phyloP scores from a whole-genome alignment of 2,113 vertebrate genomes.

The rat (Rattus norvegicus) region DNA sequence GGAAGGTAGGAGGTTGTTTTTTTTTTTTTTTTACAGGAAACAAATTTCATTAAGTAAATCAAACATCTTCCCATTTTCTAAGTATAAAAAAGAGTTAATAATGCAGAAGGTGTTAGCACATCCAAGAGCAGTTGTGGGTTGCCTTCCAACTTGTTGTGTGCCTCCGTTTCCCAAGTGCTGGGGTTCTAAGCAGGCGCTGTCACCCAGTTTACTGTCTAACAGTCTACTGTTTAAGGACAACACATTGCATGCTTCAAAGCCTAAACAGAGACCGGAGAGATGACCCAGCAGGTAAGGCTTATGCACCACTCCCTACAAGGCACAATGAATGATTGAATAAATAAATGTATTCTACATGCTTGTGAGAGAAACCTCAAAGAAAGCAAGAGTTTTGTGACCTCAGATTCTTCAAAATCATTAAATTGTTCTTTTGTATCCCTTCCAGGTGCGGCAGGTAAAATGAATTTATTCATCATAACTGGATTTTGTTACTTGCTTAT shows the following conservation, averaged over 20 bases:
- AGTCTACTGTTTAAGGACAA: not conserved
- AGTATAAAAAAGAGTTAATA: conserved; percentile 10
- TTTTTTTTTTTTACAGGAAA: not conserved
- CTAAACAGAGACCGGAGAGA: not conserved
- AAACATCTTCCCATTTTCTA: conserved; percentile 50
- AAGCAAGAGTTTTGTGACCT: not conserved
- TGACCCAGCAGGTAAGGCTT: not conserved
- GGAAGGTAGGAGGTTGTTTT: conserved; percentile 82
- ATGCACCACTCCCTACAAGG: not conserved
- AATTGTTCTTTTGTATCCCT: not conserved
- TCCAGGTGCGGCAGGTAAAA: not conserved
- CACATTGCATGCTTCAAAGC: conserved; percentile 19
- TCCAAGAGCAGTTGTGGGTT: not conserved
- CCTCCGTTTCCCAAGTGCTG: too few species aligned
- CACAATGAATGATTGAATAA: not conserved
- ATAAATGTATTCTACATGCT: not conserved
- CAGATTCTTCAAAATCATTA: not conserved
- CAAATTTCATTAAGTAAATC: not conserved
- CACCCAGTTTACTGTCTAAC: not conserved
- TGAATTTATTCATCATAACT: not conserved
- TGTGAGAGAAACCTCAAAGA: not conserved
- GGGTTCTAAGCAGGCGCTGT: not conserved
- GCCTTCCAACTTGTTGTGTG: not conserved
- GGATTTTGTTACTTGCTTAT: not conserved
- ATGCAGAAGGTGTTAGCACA: not conserved